phyloP scores from a whole-genome alignment of 2,113 vertebrate species.

The Chiloscyllium plagiosum region DNA sequence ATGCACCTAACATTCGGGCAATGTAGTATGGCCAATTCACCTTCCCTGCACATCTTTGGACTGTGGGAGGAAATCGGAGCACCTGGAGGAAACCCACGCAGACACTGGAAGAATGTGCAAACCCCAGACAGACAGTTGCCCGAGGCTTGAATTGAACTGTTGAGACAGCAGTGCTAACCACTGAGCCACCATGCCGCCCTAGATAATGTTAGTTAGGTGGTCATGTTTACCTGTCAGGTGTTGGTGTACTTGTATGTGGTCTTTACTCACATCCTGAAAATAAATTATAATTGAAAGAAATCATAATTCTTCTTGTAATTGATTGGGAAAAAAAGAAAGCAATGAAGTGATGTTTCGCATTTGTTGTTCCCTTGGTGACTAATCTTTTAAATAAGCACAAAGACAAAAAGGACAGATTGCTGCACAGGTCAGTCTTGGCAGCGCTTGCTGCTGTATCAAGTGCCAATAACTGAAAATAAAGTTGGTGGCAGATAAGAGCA shows the following conservation, averaged over 20 bases:
- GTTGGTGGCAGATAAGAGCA: constrained; percentile 16
- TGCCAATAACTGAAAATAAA: constrained; percentile 33
- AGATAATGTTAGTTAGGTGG: neutral
- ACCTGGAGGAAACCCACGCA: no score
- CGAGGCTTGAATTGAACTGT: no score
- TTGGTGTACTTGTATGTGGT: neutral
- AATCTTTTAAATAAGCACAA: constrained; percentile 17
- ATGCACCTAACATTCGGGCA: no score
- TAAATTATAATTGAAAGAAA: neutral
- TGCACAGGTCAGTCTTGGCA: neutral
- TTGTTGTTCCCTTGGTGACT: neutral
- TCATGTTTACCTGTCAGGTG: neutral
- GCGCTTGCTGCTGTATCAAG: neutral
- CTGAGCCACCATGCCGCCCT: no score
- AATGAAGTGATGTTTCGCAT: neutral
- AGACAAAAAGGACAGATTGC: constrained; percentile 31
- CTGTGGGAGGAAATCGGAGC: no score
- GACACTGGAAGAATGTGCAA: no score
- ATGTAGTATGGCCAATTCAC: no score
- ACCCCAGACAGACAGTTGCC: no score
- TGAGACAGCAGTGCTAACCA: no score
- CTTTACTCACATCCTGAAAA: neutral
- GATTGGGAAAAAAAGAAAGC: neutral
- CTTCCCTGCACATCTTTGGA: no score
- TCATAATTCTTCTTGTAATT: neutral